Conservation (phyloP, 1,140 invertebrate genomes). For the Euschistus heros region DNA sequence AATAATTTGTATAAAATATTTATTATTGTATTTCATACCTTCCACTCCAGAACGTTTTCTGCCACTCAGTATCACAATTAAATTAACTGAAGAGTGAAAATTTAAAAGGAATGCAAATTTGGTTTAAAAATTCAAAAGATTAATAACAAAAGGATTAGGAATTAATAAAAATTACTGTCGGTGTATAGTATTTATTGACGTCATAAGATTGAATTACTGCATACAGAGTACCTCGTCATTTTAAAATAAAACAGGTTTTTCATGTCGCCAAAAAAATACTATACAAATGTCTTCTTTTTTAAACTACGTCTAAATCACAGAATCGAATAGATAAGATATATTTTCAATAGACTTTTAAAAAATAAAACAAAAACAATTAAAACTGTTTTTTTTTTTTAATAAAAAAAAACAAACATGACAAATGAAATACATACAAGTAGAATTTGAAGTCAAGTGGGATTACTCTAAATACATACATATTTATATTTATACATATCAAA, state of each 20-base stretch:
- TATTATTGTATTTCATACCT: too few relatives aligned
- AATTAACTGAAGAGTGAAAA: too few relatives aligned
- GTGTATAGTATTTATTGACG: conserved; percentile 15
- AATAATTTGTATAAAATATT: too few relatives aligned
- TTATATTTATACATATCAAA: neutral
- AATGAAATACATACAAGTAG: neutral
- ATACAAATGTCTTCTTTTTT: neutral
- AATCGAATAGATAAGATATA: neutral
- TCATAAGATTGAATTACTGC: neutral
- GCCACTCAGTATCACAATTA: too few relatives aligned
- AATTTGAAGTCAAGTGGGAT: conserved; percentile 9
- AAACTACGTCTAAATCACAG: neutral
- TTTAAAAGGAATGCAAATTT: too few relatives aligned
- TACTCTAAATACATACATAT: neutral
- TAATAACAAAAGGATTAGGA: neutral
- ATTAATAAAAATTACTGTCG: neutral
- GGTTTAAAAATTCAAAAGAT: too few relatives aligned
- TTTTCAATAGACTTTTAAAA: neutral
- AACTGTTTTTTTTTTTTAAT: neutral
- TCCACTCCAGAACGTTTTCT: too few relatives aligned
- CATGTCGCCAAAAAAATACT: conserved; percentile 5
- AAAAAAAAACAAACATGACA: neutral
- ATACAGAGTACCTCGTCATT: neutral
- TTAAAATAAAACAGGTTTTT: neutral
- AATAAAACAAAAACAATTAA: neutral